Evolutionary conservation across 2,888 invertebrate genomes (phyloP).

Genomic region (Rhingia campestris): DNA sequence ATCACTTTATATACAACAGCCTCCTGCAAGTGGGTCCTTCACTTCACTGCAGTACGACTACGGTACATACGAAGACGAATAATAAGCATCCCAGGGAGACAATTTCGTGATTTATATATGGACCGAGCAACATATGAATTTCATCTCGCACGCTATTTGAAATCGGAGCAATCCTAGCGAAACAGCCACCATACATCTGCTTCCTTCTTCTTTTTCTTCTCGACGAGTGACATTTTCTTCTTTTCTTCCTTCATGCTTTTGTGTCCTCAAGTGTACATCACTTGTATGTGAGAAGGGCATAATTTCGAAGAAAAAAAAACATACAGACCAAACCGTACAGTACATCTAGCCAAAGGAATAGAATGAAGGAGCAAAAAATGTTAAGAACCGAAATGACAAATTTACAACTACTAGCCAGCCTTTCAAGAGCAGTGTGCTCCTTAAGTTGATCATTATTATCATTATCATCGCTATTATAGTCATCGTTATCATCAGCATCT

Average conservation of each 20-base stretch:
- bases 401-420: constrained; percentile 62
- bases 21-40: constrained; percentile 73
- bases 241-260: constrained; percentile 25
- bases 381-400: constrained; percentile 69
- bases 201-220: constrained; percentile 59
- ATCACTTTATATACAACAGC: constrained; percentile 57
- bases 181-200: constrained; percentile 60
- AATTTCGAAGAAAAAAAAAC: constrained; percentile 23
- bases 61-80: neutral
- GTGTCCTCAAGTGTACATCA: constrained; percentile 47
- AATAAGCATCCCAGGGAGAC: constrained; percentile 45
- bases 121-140: constrained; percentile 65
- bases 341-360: neutral
- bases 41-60: constrained; percentile 14
- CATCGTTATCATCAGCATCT: constrained; percentile 69
- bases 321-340: neutral
- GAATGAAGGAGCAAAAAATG: constrained; percentile 10
- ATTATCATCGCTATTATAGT: constrained; percentile 70
- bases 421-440: constrained; percentile 43
- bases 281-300: constrained; percentile 42
- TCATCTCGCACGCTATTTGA: constrained; percentile 67
- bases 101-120: constrained; percentile 63
- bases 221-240: constrained; percentile 67
- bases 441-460: constrained; percentile 72
- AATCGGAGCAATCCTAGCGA: constrained; percentile 62